A percentile compares a stretch with the other conserved stretches of the same genome.
Conservation (phyloP, 2,797 vertebrate species). For the Percopsis omiscomaycus region DNA sequence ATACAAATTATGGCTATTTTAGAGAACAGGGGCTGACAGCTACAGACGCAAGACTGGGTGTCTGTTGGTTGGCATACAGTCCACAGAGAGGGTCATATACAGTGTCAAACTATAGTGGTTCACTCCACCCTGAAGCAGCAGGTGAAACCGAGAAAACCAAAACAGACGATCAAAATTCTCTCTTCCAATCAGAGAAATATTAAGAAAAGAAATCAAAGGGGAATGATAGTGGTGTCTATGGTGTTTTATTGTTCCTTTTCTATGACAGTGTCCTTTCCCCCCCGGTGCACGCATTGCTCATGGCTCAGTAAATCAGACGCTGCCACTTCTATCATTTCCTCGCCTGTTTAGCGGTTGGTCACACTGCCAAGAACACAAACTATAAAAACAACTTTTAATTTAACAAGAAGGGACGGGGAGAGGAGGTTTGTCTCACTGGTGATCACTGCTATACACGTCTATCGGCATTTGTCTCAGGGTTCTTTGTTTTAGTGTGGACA, state of each 20-base stretch:
- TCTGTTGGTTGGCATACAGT: background rate
- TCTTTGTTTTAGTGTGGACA: background rate
- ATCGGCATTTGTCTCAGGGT: background rate
- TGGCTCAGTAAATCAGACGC: conserved; percentile 3
- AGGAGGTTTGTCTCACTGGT: conserved; percentile 9
- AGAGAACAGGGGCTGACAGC: background rate
- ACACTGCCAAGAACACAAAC: conserved; percentile 23
- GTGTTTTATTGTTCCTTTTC: background rate
- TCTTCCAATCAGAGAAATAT: background rate
- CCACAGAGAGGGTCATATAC: background rate
- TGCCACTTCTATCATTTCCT: conserved; percentile 20
- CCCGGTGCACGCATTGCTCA: conserved; percentile 2
- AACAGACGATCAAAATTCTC: background rate
- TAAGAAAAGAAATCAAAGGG: background rate
- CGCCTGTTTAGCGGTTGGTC: conserved; percentile 28
- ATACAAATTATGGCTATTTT: conserved; percentile 6
- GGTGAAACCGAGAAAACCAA: background rate
- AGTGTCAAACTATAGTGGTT: background rate
- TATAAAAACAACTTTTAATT: conserved; percentile 18
- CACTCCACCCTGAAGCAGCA: background rate
- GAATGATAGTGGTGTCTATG: no score
- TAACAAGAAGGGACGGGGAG: conserved; percentile 9
- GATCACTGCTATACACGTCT: no score
- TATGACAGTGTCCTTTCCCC: conserved; percentile 2
- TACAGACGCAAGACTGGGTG: background rate